Base-by-base conservation (phyloP, 2,888 invertebrate species). In the Thymelicus sylvestris region DNA sequence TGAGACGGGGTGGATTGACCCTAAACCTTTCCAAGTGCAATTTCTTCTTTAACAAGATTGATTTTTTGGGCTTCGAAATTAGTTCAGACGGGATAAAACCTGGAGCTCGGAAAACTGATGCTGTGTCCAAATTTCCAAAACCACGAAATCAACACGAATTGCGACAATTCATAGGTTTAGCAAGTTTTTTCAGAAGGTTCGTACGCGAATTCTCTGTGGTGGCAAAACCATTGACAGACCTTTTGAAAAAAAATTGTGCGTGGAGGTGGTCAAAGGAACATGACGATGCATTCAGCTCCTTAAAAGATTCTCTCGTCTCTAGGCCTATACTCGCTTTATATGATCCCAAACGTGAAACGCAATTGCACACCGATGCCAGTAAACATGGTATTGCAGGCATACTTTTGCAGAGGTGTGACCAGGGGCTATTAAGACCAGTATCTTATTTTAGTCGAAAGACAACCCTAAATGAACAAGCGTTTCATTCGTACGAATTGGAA, bases 391-490 rank as follows among this genome's bases (percentile, higher is more conserved):
- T 47, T 47, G 47, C 47, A 7, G 12, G 47, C 10, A 47, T 47
- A 12, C 47, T 47, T 8, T 12, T 47, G 8, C 47, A 47, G 10
- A 47, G 12, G 12, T 8, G 47, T 47, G 47, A 47, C 4, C 8
- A 47, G 10, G 47, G 47, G 4, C 10, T 4, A 8, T 47, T 47
- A 10, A 47, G 12, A 47, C 31, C 64, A 1, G 64, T 64, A 10
- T 12, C 50, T 6, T 64, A 64, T 24, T 64, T 19, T 19, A 64
- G 64, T 12, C 15, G 64, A 57, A 52, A 66, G 63, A 71, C 55
- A 24, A 66, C 52, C 7, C 6, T 7, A 13, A 55, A 55, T n/a
- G 65, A 65, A 12, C 52, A 39, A n/a, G 38, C 39, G n/a, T 15
- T 52, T 15, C 65, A 65, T 38, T 31, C 52, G 10, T 39, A n/a